Percentiles rank a stretch among this genome's conserved stretches.
phyloP scores from a whole-genome alignment of 2,888 invertebrate species.

The Baronia brevicornis region DNA sequence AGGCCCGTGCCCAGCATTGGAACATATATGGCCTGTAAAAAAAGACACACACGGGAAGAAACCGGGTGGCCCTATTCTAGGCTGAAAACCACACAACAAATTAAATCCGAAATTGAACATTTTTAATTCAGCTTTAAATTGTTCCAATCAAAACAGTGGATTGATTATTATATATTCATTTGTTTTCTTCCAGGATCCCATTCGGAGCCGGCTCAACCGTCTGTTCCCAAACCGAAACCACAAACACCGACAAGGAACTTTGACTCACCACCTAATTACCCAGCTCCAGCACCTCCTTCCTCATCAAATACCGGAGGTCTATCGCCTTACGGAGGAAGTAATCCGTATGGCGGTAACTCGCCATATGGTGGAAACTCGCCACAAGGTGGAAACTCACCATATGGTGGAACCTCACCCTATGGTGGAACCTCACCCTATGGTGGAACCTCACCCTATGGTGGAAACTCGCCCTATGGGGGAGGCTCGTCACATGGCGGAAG shows the following conservation, averaged over 20 bases:
- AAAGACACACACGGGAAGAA: no score
- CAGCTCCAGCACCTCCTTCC: conserved; percentile 57
- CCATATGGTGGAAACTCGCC: conserved; percentile 16
- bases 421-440: conserved; percentile 25
- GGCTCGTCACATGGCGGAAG: conserved; percentile 28
- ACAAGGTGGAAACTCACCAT: conserved; percentile 16
- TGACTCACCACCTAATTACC: conserved; percentile 56
- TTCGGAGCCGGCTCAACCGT: conserved; percentile 46
- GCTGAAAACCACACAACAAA: no score
- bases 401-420: conserved; percentile 18
- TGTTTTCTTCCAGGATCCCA: conserved; percentile 54
- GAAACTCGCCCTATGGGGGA: conserved; percentile 27
- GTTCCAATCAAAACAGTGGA: no score
- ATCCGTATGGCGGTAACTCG: conserved; percentile 17
- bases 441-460: conserved; percentile 14
- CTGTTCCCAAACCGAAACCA: conserved; percentile 41
- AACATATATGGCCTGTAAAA: no score
- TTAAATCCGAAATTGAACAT: no score
- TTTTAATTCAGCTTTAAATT: no score
- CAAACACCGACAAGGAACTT: conserved; percentile 40
- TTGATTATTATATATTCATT: no score
- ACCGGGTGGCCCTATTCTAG: no score
- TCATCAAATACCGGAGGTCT: conserved; percentile 7
- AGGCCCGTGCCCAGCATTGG: no score
- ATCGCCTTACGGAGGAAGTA: conserved; percentile 13